Conservation (phyloP, 2,113 vertebrate species). For the Conger conger region DNA sequence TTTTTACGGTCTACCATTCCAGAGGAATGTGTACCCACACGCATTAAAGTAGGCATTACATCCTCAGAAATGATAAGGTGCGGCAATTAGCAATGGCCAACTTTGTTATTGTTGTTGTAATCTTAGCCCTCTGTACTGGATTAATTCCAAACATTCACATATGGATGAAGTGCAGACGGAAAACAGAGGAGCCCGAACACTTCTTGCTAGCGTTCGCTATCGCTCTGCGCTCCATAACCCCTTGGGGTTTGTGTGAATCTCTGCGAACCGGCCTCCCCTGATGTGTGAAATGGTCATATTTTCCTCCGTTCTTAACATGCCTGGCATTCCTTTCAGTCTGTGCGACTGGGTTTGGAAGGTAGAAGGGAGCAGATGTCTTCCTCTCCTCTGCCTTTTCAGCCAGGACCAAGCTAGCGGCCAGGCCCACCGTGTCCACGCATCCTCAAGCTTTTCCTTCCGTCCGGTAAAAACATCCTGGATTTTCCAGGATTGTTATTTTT, state of each 20-base stretch:
- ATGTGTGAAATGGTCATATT: conserved; percentile 25
- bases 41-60: neutral
- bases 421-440: conserved; percentile 59
- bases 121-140: neutral
- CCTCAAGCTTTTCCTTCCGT: conserved; percentile 73
- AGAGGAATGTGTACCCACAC: neutral
- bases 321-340: conserved; percentile 61
- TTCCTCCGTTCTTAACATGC: conserved; percentile 52
- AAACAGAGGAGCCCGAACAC: neutral
- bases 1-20: neutral
- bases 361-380: conserved; percentile 50
- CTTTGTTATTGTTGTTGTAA: neutral
- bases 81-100: neutral
- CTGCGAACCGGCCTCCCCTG: conserved; percentile 25
- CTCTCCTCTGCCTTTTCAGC: conserved; percentile 62
- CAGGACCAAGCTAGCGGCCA: conserved; percentile 50
- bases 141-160: neutral
- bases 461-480: conserved; percentile 66
- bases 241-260: neutral
- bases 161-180: neutral
- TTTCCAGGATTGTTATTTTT: conserved; percentile 66
- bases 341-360: conserved; percentile 44
- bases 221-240: conserved; percentile 11
- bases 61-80: neutral
- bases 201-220: neutral